Base-by-base conservation (phyloP, 1,140 invertebrate genomes). In the Zaprionus kolodkinae region DNA sequence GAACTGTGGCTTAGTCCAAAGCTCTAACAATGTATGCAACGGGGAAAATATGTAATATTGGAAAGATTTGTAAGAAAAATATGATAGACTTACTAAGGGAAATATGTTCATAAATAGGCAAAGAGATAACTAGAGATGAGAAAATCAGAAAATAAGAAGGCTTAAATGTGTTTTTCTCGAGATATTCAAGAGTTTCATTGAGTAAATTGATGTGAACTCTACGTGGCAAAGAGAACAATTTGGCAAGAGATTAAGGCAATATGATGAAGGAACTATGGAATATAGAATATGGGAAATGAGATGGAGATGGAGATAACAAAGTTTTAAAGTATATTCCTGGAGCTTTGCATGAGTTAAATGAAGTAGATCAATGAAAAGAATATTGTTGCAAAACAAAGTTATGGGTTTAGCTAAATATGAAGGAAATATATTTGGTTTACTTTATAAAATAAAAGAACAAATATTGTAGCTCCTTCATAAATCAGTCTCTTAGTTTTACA, bases 1-100 rank as follows among this genome's bases (percentile, higher is more conserved):
- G 40, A 45, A 45, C 40, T 15, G 40, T 10, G 45, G 35, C 65
- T 59, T 59, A 43, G 15, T 27, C 2, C 10, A 25, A 50, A 50
- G 40, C 40, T 25, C 17, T 50, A 21, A 21, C 54, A 57, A 67
- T 45, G 33, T 54, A 13, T 35, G 27, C 13, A n/a, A 21, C 21
- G 21, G 15, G 9, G 7, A 45, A 45, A 45, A n/a, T 45, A 21
- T 21, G 21, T 21, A 21, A 2, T 21, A 45, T 45, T 45, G 40
- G 40, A 15, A 9, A 45, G 13, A 45, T 15, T 6, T 9, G 40
- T 9, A 15, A 4, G n/a, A 45, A 45, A 45, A 50, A 50, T 50
- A 50, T 50, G 9, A 45, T 45, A 9, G 40, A 45, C 40, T 21
- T 21, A 50, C 9, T 11, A 12, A 9, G 17, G 17, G 10, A 21